Percentiles rank a stretch among this genome's conserved stretches.
Conservation (phyloP, 2,113 vertebrate species). For the Carlito syrichta region DNA sequence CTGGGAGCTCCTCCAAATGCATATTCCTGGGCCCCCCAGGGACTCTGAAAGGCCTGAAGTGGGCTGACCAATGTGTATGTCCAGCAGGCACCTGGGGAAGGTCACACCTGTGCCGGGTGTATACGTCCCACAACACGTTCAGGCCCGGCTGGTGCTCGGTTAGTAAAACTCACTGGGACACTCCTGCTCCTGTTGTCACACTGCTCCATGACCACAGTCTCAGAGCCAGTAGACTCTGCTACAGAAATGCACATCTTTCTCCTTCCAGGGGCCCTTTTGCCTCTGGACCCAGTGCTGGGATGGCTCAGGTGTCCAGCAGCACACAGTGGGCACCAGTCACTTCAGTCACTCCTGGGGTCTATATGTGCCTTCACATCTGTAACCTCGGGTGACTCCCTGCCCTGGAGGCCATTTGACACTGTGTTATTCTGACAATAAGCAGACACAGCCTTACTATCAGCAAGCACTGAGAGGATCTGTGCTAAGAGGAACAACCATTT, state of each 20-base stretch:
- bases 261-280: neutral
- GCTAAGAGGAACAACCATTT: no score
- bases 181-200: neutral
- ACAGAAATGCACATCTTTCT: neutral
- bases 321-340: no score
- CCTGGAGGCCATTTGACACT: neutral
- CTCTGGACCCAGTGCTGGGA: neutral
- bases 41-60: neutral
- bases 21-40: neutral
- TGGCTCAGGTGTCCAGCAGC: neutral
- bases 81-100: fast-evolving
- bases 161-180: no score
- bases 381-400: fast-evolving
- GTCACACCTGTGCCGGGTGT: no score
- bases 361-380: neutral
- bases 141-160: no score
- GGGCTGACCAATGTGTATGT: no score
- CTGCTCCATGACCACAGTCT: neutral
- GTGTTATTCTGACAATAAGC: neutral
- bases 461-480: neutral
- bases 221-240: neutral
- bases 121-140: no score
- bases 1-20: neutral
- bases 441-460: neutral
- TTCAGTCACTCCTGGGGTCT: neutral